Evolutionary conservation across 2,888 invertebrate genomes (phyloP).

Genomic region (Melangyna quadrimaculata): DNA sequence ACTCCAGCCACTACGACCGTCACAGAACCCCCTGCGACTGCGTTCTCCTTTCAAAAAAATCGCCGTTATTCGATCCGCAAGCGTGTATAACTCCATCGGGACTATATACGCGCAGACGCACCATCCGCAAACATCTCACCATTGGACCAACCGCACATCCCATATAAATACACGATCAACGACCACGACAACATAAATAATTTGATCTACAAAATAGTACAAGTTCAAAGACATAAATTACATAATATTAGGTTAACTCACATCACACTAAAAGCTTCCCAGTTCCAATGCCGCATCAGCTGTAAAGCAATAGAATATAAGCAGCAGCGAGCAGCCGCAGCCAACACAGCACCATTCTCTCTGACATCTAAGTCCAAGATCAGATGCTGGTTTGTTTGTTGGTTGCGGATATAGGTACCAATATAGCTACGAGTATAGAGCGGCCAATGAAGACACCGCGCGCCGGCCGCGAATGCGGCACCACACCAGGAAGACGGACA

Average conservation of each 20-base stretch:
- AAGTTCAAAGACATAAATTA: constrained; percentile 72
- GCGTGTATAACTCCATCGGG: constrained; percentile 53
- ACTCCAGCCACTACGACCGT: background rate
- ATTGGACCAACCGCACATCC: constrained; percentile 48
- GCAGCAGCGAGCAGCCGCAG: constrained; percentile 22
- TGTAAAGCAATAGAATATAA: constrained; percentile 35
- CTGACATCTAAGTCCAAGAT: constrained; percentile 64
- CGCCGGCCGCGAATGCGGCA: background rate
- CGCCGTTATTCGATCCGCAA: constrained; percentile 54
- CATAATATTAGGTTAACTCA: constrained; percentile 71
- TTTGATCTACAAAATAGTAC: constrained; percentile 72
- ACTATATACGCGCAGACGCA: constrained; percentile 27
- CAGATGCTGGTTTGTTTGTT: constrained; percentile 61
- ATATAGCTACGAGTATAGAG: background rate
- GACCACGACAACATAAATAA: constrained; percentile 70
- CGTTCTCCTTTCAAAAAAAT: constrained; percentile 11
- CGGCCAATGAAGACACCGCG: constrained; percentile 26
- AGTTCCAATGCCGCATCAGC: constrained; percentile 38
- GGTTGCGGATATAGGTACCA: background rate
- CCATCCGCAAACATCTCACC: constrained; percentile 31
- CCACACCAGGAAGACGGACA: constrained; percentile 37
- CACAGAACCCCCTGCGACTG: background rate
- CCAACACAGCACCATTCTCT: constrained; percentile 48
- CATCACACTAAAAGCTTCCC: constrained; percentile 71
- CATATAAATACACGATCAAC: constrained; percentile 49